phyloP scores from a whole-genome alignment of 1,140 invertebrate species.

The Pentalonia nigronervosa region DNA sequence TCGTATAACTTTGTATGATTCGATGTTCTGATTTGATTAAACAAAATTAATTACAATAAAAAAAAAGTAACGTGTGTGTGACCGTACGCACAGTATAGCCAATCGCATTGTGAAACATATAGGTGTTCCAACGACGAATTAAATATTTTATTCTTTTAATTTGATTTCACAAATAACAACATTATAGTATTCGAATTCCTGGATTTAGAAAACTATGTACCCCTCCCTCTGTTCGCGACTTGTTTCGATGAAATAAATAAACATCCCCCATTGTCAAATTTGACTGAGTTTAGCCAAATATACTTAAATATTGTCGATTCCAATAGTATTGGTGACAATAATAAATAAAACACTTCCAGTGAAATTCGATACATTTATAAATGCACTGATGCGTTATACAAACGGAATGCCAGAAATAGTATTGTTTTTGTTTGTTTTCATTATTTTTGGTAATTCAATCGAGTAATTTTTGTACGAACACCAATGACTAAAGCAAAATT shows the following conservation, averaged over 20 bases:
- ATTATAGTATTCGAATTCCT: not conserved
- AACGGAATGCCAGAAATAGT: not conserved
- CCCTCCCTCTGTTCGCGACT: no score
- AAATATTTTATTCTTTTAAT: not conserved
- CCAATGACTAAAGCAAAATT: not conserved
- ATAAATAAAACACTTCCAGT: not conserved
- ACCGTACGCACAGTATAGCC: no score
- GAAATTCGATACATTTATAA: not conserved
- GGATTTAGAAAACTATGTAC: not conserved
- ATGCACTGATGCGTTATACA: not conserved
- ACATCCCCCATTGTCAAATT: not conserved
- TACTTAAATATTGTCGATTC: not conserved
- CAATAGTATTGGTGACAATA: not conserved
- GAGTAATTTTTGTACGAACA: not conserved
- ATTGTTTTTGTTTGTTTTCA: not conserved
- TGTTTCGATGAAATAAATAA: no score
- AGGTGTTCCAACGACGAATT: no score
- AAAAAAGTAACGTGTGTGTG: no score
- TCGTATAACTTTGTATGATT: no score
- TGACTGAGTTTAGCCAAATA: not conserved
- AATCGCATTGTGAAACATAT: no score
- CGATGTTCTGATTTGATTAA: no score
- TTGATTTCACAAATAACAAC: not conserved
- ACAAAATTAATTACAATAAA: no score
- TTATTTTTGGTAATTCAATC: not conserved